Conservation (phyloP, 2,888 invertebrate species). For the Fragum whitleyi region DNA sequence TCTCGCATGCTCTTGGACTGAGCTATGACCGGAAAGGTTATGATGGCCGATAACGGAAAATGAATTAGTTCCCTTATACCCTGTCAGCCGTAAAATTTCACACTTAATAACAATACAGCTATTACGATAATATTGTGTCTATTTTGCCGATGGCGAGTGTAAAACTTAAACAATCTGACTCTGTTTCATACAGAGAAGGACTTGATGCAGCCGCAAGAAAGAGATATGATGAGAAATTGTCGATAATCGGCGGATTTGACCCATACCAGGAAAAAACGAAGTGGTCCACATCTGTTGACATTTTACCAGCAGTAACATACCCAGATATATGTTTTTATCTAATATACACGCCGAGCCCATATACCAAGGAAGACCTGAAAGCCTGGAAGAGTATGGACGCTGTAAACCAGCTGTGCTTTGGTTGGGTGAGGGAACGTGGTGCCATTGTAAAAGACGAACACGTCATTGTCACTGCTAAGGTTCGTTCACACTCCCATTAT, state of each 20-base stretch:
- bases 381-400: slow-evolving; percentile 3
- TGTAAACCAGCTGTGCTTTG: background rate
- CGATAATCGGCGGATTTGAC: slow-evolving; percentile 33
- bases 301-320: slow-evolving; percentile 39
- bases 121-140: background rate
- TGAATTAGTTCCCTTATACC: background rate
- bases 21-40: background rate
- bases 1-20: too few species aligned
- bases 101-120: background rate
- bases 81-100: background rate
- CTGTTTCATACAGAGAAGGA: slow-evolving; percentile 31
- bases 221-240: slow-evolving; percentile 45
- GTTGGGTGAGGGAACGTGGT: slow-evolving; percentile 5
- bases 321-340: slow-evolving; percentile 28
- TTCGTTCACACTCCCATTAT: too few species aligned
- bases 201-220: slow-evolving; percentile 9
- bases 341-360: slow-evolving; percentile 31
- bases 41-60: too few species aligned
- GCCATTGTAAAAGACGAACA: background rate
- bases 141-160: background rate
- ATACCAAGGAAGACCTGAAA: slow-evolving; percentile 37
- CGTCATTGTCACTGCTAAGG: slow-evolving; percentile 10
- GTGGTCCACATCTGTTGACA: slow-evolving; percentile 20
- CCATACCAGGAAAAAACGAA: slow-evolving; percentile 37
- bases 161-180: background rate